A percentile compares a stretch with the other conserved stretches of the same genome.
These are phyloP conservation scores for Falco punctatus DNA, from an alignment of 2,113 vertebrate species.

Conservation along the genomic window DNA sequence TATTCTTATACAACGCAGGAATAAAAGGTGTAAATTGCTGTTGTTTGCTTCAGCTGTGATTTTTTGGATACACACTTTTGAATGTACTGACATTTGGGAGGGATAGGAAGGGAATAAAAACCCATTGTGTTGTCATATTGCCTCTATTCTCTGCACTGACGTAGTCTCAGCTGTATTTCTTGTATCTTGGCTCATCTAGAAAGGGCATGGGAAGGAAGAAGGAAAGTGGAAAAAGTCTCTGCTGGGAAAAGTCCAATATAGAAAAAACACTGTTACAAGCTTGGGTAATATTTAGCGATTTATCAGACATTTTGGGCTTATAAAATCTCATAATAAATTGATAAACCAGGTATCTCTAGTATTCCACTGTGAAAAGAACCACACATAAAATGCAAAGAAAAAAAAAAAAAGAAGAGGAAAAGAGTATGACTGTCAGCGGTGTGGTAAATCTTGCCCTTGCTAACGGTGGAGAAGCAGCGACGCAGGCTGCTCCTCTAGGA, in stretches of 20 bases:
- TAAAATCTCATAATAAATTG: background rate
- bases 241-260: background rate
- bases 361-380: background rate
- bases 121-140: background rate
- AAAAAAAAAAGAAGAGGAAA: background rate
- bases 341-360: background rate
- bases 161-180: background rate
- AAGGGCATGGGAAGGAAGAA: background rate
- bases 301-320: background rate
- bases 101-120: background rate
- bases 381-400: background rate
- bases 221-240: background rate
- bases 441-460: background rate
- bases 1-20: background rate
- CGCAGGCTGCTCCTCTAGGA: background rate
- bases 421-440: background rate
- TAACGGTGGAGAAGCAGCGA: background rate
- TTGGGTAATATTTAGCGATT: background rate
- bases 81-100: background rate
- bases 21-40: background rate
- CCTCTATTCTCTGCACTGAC: background rate
- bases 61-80: background rate
- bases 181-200: background rate
- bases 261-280: background rate
- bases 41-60: background rate